phyloP scores from a whole-genome alignment of 2,113 vertebrate genomes.

The Scartelaos histophorus region DNA sequence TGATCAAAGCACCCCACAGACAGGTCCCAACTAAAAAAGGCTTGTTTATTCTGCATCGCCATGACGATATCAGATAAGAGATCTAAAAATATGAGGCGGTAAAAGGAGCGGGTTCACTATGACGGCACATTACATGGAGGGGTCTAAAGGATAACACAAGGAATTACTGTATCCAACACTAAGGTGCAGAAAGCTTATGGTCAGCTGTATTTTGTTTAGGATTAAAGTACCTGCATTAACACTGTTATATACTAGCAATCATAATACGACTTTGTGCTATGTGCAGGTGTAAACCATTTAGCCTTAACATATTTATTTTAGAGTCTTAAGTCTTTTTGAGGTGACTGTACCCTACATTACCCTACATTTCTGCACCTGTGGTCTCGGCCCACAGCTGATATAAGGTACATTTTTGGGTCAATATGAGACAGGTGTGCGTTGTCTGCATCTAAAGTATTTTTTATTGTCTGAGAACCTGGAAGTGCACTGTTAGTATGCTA shows the following conservation, averaged over 20 bases:
- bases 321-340: neutral
- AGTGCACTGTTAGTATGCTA: too few relatives aligned
- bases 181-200: conserved; percentile 43
- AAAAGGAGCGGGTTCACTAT: conserved; percentile 48
- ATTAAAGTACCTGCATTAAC: neutral
- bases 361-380: too few relatives aligned
- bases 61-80: conserved; percentile 74
- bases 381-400: too few relatives aligned
- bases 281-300: too few relatives aligned
- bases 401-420: too few relatives aligned
- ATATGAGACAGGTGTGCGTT: too few relatives aligned
- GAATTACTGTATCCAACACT: conserved; percentile 64
- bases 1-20: conserved; percentile 65
- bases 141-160: conserved; percentile 49
- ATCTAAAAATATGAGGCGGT: conserved; percentile 67
- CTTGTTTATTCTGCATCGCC: conserved; percentile 71
- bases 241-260: neutral
- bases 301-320: neutral
- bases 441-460: too few relatives aligned
- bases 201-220: conserved; percentile 2
- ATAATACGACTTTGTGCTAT: neutral
- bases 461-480: too few relatives aligned
- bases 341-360: too few relatives aligned
- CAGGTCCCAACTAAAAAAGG: conserved; percentile 49
- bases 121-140: conserved; percentile 66